A percentile compares a stretch with the other conserved stretches of the same genome.
These are phyloP conservation scores for Steinernema feltiae DNA, from an alignment of 1,140 invertebrate species.

Conservation along the genomic window DNA sequence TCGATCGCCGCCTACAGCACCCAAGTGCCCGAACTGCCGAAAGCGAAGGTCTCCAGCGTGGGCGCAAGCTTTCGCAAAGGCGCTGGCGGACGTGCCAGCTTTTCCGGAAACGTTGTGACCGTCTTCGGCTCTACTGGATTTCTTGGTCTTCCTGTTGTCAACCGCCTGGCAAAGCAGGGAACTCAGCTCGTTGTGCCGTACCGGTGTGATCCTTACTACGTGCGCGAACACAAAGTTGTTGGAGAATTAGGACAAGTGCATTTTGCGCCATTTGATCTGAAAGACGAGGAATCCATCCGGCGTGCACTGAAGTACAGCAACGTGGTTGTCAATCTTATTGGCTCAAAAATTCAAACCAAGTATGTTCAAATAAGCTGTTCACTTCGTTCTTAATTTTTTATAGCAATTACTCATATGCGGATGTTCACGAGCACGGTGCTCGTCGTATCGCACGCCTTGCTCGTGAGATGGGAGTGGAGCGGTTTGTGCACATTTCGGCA, in stretches of 20 bases:
- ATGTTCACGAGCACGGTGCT: constrained; percentile 60
- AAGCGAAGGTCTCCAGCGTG: constrained; percentile 4
- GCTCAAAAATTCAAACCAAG: constrained; percentile 81
- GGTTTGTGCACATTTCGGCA: constrained; percentile 61
- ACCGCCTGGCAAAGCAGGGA: constrained; percentile 68
- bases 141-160: constrained; percentile 76
- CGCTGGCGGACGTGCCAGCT: constrained; percentile 80
- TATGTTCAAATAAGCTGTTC: constrained; percentile 45
- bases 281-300: constrained; percentile 79
- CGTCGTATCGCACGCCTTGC: constrained; percentile 59
- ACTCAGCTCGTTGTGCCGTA: constrained; percentile 82
- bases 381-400: constrained; percentile 25
- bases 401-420: constrained; percentile 73
- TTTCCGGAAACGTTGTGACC: constrained; percentile 92
- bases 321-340: constrained; percentile 91
- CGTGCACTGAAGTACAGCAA: constrained; percentile 88
- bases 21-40: not conserved
- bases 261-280: constrained; percentile 72
- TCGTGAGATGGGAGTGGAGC: constrained; percentile 61
- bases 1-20: not conserved
- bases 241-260: constrained; percentile 94
- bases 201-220: constrained; percentile 75
- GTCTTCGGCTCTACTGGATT: constrained; percentile 87
- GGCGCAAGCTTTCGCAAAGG: constrained; percentile 17
- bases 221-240: constrained; percentile 70